Evolutionary conservation across 92 coral and sea anemone genomes (phyloP).

Genomic region (Galaxea fascicularis): DNA sequence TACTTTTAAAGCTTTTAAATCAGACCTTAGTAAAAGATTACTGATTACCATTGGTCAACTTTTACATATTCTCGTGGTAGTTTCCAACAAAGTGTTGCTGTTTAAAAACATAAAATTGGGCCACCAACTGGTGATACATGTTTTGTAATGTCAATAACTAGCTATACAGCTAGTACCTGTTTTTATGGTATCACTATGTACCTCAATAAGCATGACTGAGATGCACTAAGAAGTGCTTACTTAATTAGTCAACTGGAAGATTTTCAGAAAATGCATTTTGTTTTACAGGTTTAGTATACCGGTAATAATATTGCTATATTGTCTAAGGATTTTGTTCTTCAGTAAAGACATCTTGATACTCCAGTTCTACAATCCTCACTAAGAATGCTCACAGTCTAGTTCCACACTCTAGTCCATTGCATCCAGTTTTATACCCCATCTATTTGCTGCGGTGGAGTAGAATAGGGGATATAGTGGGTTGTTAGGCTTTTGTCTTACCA

Average conservation of each 20-base stretch:
- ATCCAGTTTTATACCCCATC: conserved; percentile 15
- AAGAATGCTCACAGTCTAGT: conserved; percentile 16
- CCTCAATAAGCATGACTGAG: conserved; percentile 33
- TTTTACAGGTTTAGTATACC: conserved; percentile 31
- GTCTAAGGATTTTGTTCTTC: conserved; percentile 36
- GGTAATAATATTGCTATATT: conserved; percentile 6
- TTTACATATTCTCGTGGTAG: conserved; percentile 11
- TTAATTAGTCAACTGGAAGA: conserved; percentile 11
- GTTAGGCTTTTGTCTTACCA: conserved; percentile 7
- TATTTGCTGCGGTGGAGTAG: conserved; percentile 1
- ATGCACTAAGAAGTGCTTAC: conserved; percentile 10
- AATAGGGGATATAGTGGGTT: conserved; percentile 11
- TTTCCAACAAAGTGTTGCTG: neutral
- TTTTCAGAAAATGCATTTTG: conserved; percentile 20
- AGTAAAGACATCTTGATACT: conserved; percentile 24
- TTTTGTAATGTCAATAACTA: conserved; percentile 25
- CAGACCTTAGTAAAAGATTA: conserved; percentile 16
- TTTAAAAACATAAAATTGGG: conserved; percentile 5
- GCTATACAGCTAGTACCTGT: conserved; percentile 39
- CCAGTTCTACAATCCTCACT: conserved; percentile 2
- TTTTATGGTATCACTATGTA: conserved; percentile 13
- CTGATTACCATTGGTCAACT: conserved; percentile 4
- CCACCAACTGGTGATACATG: conserved; percentile 17
- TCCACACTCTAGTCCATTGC: conserved; percentile 22
- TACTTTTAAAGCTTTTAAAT: conserved; percentile 19